Evolutionary conservation across 2,113 vertebrate genomes (phyloP), one percentile per base, ranked within the genome.

Genomic region (Anguilla japonica): DNA sequence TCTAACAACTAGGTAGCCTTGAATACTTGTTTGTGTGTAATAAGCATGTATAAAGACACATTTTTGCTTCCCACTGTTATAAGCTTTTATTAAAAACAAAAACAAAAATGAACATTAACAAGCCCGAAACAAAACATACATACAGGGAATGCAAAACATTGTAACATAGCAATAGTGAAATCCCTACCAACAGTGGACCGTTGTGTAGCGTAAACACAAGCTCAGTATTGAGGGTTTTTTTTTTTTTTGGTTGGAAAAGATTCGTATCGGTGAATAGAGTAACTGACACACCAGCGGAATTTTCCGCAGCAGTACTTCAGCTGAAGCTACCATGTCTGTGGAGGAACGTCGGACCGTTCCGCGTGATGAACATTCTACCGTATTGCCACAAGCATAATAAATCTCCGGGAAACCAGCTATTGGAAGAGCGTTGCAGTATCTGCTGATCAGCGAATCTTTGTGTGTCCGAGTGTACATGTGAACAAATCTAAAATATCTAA

Each of bases 11-110:
- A 34, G 34, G 34, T 34, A 34, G 34, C 34, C 34, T 34, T 34
- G 34, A 34, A 5, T 67, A 67, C 63, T 4, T 67, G 63, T 5
- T 18, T 67, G 13, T 67, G 16, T 67, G 63, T 67, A 34, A 34
- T 34, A 34, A 34, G 34, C 34, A 46, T 46, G n/a, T 11, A 40
- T 67, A 39, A 81, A 67, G 9, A 80, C 79, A 80, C 40, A 80
- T 20, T 11, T 46, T 29, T 56, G 7, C 8, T 26, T 83, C 63
- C n/a, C 82, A 87, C 56, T 34, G 86, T 84, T 84, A 91, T 91
- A 87, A 90, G 80, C 88, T 93, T 94, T 95, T 94, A 94, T 93
- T 94, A 92, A 92, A 94, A 93, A 90, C 81, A 91, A 90, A 91
- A 86, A 88, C 84, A 41, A 85, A 15, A 83, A 88, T 81, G 41